Evolutionary conservation across 2,113 vertebrate genomes (phyloP), one percentile per base, ranked within the genome.

Genomic region (Puffinus mauretanicus): DNA sequence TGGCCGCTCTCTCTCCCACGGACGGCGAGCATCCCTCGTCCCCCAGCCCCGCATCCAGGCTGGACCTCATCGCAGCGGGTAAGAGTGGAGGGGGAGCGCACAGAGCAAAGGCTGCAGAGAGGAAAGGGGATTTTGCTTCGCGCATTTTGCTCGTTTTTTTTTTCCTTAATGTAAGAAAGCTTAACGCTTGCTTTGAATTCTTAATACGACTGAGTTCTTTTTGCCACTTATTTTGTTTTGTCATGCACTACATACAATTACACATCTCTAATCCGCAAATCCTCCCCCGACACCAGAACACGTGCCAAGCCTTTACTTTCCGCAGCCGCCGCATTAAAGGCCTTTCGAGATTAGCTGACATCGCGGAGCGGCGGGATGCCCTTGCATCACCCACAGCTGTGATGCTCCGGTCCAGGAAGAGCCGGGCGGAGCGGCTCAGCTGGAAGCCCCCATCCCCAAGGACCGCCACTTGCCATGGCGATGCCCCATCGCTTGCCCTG

Each of bases 171-270:
- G 78, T 46, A 90, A 87, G 57, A 94, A 80, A 94, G 91, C 93
- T 85, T 93, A 90, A 87, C 1, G 62, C 93, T 94, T 13, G 49
- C 90, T 97, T 82, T 92, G 96, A 97, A 96, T 97, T 13, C 86
- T 94, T 97, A 97, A 97, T 95, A 94, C 64, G 36, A 77, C 92
- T 2, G 46, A 96, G 92, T 95, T 96, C 96, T 94, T 94, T 82
- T 88, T 94, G 92, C 93, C 96, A 95, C 95, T 97, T 93, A 94
- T 73, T 97, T 97, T 97, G 96, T 96, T 97, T 97, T 97, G 95
- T 90, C 96, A 97, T 94, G 96, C 97, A 94, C 93, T 97, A 91
- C 86, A 96, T 95, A 96, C 73, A 97, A 88, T 96, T 96, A 97
- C 94, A 97, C 90, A 89, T 70, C 94, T 91, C 94, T 97, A 97